Percentiles rank a stretch among this genome's conserved stretches.
These are phyloP conservation scores for Orgyia antiqua DNA, from an alignment of 2,888 invertebrate genomes.

Conservation along the genomic window DNA sequence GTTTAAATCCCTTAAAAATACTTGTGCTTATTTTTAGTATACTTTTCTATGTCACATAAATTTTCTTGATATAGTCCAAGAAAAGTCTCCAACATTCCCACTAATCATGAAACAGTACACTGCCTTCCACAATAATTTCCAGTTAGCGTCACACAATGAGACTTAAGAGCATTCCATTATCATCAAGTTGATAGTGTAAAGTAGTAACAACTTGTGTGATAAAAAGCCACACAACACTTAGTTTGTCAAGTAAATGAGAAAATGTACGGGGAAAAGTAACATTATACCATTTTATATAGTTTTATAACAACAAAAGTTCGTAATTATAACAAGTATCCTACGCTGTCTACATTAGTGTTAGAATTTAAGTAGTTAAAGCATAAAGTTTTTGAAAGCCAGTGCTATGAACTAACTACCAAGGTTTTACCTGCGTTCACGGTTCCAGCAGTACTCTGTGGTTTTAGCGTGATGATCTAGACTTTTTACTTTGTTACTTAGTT, in stretches of 20 bases:
- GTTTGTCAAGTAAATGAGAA: constrained; percentile 57
- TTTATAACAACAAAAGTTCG: constrained; percentile 46
- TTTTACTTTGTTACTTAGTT: too few species aligned
- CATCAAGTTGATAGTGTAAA: constrained; percentile 14
- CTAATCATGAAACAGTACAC: constrained; percentile 1
- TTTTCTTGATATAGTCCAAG: too few species aligned
- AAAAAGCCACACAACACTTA: constrained; percentile 34
- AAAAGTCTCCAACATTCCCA: too few species aligned
- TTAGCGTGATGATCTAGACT: too few species aligned
- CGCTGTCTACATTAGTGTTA: constrained; percentile 22
- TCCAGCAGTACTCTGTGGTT: too few species aligned
- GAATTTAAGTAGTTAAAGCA: constrained; percentile 17
- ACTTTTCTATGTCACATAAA: too few species aligned
- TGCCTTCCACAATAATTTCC: constrained; percentile 6
- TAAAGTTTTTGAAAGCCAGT: constrained; percentile 18
- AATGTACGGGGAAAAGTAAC: constrained; percentile 47
- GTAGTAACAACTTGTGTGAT: constrained; percentile 18
- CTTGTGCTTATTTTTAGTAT: too few species aligned
- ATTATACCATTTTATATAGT: constrained; percentile 49
- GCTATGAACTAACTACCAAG: too few species aligned
- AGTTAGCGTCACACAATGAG: constrained; percentile 6
- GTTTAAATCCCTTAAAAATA: too few species aligned
- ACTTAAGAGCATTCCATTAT: constrained; percentile 9
- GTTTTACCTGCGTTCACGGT: too few species aligned
- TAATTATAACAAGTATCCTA: constrained; percentile 25